Base-by-base conservation (phyloP, 2,888 invertebrate genomes). In the Mythimna albipuncta region DNA sequence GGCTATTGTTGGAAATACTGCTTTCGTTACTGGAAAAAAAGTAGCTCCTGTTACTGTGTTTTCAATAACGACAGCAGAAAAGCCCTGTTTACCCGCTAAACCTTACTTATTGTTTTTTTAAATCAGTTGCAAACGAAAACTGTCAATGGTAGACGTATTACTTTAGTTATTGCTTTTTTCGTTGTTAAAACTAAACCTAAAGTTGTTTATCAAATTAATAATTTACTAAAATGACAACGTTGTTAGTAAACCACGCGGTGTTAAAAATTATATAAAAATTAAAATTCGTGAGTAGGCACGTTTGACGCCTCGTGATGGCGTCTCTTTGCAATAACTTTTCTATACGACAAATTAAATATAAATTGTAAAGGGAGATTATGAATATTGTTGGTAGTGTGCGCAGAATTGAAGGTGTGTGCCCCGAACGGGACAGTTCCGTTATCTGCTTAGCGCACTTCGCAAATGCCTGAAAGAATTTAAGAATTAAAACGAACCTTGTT, bases 311-410 rank as follows among this genome's bases (percentile, higher is more conserved):
- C 7, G 3, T 69, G 52, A 64, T 52, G 83, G 79, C 82, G 84
- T 68, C 78, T 67, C 77, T 79, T 83, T 91, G 91, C 92, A 92
- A 92, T 92, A 91, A 91, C 75, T 91, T 92, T 91, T 91, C 89
- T 90, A 91, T 89, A 89, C 86, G 86, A 88, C 64, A 80, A 78
- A 80, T 81, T 80, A 80, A 88, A 82, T 76, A 72, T 75, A 72
- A 74, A 69, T 50, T 75, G 3, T 70, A 69, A 68, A 66, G 73
- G 72, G 79, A 75, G 72, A 72, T 64, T 69, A 69, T 74, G 68
- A 71, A 75, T 70, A 81, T 73, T 67, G 69, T 64, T 35, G 64
- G 75, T 79, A 80, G 83, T 79, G 68, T 85, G 79, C 59, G 72
- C 68, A 75, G 72, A 16, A 68, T 64, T 59, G 62, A 71, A 62